These are phyloP conservation scores for Phocides pigmalion DNA, from an alignment of 1,140 invertebrate species.

Conservation along the genomic window DNA sequence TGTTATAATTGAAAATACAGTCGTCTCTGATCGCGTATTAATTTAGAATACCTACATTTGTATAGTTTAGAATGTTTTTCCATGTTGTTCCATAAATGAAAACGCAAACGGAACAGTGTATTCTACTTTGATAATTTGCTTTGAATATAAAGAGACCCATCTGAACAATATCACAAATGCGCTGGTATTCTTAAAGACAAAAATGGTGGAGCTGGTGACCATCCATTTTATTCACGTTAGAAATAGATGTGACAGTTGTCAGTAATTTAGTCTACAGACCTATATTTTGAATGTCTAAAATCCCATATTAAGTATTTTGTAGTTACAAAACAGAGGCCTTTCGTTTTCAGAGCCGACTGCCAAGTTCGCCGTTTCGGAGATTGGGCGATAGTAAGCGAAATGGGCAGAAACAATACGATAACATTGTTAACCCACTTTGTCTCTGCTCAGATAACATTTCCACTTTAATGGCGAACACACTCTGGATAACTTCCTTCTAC, in stretches of 20 bases:
- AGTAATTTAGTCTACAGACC: not conserved
- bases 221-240: too few relatives aligned
- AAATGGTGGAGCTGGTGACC: too few relatives aligned
- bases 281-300: not conserved
- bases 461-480: not conserved
- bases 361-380: conserved; percentile 13
- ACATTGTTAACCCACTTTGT: conserved; percentile 14
- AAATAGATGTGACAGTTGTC: not conserved
- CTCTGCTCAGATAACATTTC: conserved; percentile 2
- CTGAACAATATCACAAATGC: too few relatives aligned
- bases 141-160: too few relatives aligned
- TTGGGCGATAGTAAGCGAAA: conserved; percentile 8
- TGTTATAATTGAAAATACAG: not conserved
- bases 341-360: not conserved
- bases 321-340: not conserved
- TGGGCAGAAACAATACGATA: conserved; percentile 13
- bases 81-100: too few relatives aligned
- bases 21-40: too few relatives aligned
- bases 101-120: too few relatives aligned
- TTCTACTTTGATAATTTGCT: too few relatives aligned
- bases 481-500: too few relatives aligned
- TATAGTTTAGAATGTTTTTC: too few relatives aligned
- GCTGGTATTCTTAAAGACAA: too few relatives aligned
- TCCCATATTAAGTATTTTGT: not conserved
- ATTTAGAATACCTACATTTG: too few relatives aligned